Conservation (phyloP, 1,140 invertebrate genomes). For the Bombus waltoni region DNA sequence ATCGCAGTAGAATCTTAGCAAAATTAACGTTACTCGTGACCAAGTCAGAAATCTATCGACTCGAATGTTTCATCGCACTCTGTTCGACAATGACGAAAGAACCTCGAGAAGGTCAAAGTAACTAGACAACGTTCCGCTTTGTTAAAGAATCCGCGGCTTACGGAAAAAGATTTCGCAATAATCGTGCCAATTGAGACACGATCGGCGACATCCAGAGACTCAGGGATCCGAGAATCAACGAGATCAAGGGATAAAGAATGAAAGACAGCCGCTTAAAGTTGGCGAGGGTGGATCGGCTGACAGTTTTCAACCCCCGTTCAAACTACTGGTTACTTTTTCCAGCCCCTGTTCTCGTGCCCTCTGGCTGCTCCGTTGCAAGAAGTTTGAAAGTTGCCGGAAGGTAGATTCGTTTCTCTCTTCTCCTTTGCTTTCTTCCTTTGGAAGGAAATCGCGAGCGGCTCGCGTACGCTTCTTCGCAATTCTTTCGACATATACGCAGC, state of each 20-base stretch:
- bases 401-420: neutral
- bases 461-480: neutral
- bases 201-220: neutral
- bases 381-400: slow-evolving; percentile 19
- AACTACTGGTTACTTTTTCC: slow-evolving; percentile 24
- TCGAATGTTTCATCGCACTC: too few relatives aligned
- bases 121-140: too few relatives aligned
- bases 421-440: neutral
- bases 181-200: neutral
- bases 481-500: neutral
- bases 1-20: too few relatives aligned
- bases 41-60: neutral
- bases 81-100: neutral
- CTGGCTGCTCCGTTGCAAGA: neutral
- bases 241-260: slow-evolving; percentile 15
- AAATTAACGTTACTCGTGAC: neutral
- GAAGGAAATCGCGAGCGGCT: neutral
- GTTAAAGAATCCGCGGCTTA: neutral
- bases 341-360: too few relatives aligned
- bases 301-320: slow-evolving; percentile 1
- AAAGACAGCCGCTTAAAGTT: slow-evolving; percentile 35
- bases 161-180: neutral
- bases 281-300: slow-evolving; percentile 2
- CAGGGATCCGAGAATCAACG: neutral
- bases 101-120: neutral